Base-by-base conservation (phyloP, 2,113 vertebrate genomes). In the Ceratotherium simum region DNA sequence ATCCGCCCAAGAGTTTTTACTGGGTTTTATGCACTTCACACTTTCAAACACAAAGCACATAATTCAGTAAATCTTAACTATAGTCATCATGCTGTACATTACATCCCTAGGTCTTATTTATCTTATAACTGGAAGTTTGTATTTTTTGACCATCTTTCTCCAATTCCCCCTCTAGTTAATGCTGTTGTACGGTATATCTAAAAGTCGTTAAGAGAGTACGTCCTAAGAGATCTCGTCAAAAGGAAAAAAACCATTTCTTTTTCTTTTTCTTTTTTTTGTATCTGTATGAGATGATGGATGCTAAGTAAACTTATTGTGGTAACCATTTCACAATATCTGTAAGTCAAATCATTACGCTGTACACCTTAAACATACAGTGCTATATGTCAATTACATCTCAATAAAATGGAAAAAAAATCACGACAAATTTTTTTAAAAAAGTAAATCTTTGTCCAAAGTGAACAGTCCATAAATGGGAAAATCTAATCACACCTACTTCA, bases 401-500 rank as follows among this genome's bases (percentile, higher is more conserved):
- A 73, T 25, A 27, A 73, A 73, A 73, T 12, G 12, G 23, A 73
- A 73, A 25, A 73, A 73, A 25, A 23, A 27, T 73, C 36, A 42
- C 27, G 70, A 73, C 23, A 27, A 42, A 25, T 72, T 42, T 42
- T 39, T 72, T 54, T 54, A 54, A 14, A 36, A 69, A 97, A 56
- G 60, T 9, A 73, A 78, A 42, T 60, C 67, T 81, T 79, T 67
- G 23, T 39, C 18, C 83, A 54, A 65, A 80, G 60, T 56, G 21
- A 96, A 75, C 23, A 80, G 72, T 70, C 84, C 92, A n/a, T 54
- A 62, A 70, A 73, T 42, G 29, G 62, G n/a, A 78, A 95, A 78
- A 60, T 16, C 29, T 64, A 86, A 85, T 51, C 60, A 87, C 42
- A 17, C 2, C 72, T 51, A 17, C 31, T 6, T 79, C 27, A 20